Percentiles rank a stretch among this genome's conserved stretches.
These are phyloP conservation scores for Erpobdella octoculata DNA, from an alignment of 2,888 invertebrate genomes.

Conservation along the genomic window DNA sequence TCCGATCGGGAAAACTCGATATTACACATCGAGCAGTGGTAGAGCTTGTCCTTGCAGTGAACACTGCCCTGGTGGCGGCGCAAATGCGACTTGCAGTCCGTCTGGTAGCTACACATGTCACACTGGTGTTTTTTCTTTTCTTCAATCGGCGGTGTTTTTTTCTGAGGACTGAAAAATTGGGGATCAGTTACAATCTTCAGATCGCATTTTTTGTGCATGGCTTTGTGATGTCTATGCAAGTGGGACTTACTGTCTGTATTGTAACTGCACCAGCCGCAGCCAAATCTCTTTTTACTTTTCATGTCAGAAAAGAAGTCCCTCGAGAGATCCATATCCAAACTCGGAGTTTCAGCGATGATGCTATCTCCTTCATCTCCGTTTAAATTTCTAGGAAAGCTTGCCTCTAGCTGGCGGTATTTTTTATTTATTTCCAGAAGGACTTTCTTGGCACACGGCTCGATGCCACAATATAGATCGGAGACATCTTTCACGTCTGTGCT, in stretches of 20 bases:
- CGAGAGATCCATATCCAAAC: not conserved
- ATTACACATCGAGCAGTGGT: constrained; percentile 34
- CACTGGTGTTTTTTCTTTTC: constrained; percentile 34
- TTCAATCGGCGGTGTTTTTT: not conserved
- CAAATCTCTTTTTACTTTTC: constrained; percentile 22
- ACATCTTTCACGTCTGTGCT: not conserved
- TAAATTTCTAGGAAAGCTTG: not conserved
- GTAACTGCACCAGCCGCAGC: constrained; percentile 32
- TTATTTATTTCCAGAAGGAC: constrained; percentile 15
- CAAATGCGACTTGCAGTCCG: constrained; percentile 37
- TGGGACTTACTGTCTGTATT: constrained; percentile 36
- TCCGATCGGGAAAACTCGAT: constrained; percentile 36
- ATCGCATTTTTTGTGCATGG: constrained; percentile 28
- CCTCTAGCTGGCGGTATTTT: constrained; percentile 5
- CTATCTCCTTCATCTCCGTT: too few relatives aligned
- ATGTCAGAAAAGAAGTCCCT: not conserved
- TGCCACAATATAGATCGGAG: not conserved
- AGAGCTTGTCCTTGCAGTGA: constrained; percentile 31
- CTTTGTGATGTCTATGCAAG: constrained; percentile 34
- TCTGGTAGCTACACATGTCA: constrained; percentile 35
- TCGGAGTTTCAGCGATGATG: not conserved
- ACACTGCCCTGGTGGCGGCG: constrained; percentile 36
- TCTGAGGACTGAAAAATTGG: not conserved
- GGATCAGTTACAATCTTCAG: not conserved
- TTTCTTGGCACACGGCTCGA: constrained; percentile 15